Conservation (phyloP, 2,113 vertebrate genomes). For the Xyliphius kryptos region DNA sequence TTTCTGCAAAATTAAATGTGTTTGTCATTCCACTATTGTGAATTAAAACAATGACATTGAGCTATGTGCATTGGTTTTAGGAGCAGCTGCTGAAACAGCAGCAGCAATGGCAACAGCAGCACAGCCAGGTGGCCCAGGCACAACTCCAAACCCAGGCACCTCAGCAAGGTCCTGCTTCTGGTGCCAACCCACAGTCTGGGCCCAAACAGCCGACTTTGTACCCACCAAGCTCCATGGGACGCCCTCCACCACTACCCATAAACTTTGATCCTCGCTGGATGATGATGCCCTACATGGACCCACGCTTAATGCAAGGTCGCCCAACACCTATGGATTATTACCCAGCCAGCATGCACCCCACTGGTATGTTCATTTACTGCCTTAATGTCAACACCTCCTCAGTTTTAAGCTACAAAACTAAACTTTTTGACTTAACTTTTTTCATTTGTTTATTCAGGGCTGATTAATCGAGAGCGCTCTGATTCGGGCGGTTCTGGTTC, state of each 20-base stretch:
- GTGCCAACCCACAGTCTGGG: conserved; percentile 56
- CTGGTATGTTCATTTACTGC: conserved; percentile 61
- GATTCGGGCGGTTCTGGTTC: conserved; percentile 85
- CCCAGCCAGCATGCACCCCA: conserved; percentile 76
- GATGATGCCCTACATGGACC: conserved; percentile 91
- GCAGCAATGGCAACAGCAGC: conserved; percentile 62
- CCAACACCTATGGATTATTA: conserved; percentile 83
- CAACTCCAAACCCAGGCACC: conserved; percentile 61
- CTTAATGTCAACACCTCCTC: too few relatives aligned
- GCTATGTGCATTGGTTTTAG: conserved; percentile 49
- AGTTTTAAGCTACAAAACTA: too few relatives aligned
- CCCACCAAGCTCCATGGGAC: conserved; percentile 73
- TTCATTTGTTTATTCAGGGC: conserved; percentile 55
- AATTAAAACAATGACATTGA: too few relatives aligned
- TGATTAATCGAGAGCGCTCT: conserved; percentile 82
- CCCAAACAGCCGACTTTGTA: conserved; percentile 68
- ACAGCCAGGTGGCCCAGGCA: conserved; percentile 61
- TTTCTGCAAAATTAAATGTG: too few relatives aligned
- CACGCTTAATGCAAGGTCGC: conserved; percentile 83
- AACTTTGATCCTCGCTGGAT: conserved; percentile 94
- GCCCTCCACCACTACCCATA: conserved; percentile 78
- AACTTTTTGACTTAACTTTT: too few relatives aligned
- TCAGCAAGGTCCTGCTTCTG: conserved; percentile 56
- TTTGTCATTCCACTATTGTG: too few relatives aligned
- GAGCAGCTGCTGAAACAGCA: conserved; percentile 86